Evolutionary conservation across 1,140 invertebrate genomes (phyloP), one percentile per base, ranked within the genome.

Genomic region (Metopolophium dirhodum): DNA sequence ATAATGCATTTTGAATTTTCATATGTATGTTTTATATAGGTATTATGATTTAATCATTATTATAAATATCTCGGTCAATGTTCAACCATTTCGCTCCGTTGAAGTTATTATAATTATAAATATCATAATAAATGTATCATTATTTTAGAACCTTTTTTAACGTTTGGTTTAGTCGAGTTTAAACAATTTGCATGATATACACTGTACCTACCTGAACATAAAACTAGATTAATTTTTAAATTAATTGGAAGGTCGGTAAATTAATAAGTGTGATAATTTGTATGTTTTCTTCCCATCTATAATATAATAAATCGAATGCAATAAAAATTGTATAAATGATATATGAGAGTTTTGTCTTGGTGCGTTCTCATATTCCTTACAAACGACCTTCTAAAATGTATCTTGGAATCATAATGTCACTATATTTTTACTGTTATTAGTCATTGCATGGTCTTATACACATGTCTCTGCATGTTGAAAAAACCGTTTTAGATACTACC

Each of bases 401-500:
- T 91, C 90, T 47, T 77, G n/a, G 37, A 92, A 51, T 26, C 37
- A 82, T 88, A 89, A 11, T 37, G 30, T 82, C 61, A n/a, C 41
- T 77, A 45, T 82, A 49, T n/a, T 91, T 90, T 49, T 91, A 91
- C 91, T 83, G 91, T 82, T 92, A 91, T 92, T 92, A 92, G 91
- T 83, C 91, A 92, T 83, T 23, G 26, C 77, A 51, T 83, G 41
- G 18, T 83, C 26, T 77, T 82, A 89, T 83, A 35, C 30, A 23
- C 20, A 83, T 49, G 90, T 85, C 18, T 92, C 85, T 83, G 77
- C 45, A 47, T 37, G 47, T 77, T 77, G 26, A 68, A 47, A 91
- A 68, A 91, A 47, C 7, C 41, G 61, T 92, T 92, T 82, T 49
- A 7, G 68, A 91, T 49, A 77, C 47, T 82, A 51, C 49, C 57